Evolutionary conservation across 30 jellyfish, hydroid and myxozoan species (phyloP).

Genomic region (Aurelia aurita complex sp. Pacific): DNA sequence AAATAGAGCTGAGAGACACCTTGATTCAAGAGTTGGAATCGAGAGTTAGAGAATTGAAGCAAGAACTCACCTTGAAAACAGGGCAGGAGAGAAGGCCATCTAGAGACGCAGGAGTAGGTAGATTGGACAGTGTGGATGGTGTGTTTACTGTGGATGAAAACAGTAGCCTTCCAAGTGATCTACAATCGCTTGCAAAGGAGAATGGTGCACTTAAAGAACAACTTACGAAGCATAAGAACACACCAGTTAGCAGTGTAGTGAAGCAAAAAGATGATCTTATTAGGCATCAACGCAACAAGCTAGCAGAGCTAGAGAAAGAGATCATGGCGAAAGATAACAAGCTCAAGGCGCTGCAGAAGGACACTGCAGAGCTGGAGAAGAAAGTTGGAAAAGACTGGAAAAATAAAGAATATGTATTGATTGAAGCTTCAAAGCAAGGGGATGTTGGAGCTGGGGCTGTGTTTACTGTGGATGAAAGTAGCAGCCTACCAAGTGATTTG

Average conservation of each 20-base stretch:
- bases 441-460: slow-evolving; percentile 1
- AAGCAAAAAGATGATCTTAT: slow-evolving; percentile 16
- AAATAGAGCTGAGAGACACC: slow-evolving; percentile 30
- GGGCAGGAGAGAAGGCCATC: slow-evolving; percentile 24
- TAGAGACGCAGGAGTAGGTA: too few species aligned
- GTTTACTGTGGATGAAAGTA: slow-evolving; percentile 5
- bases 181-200: slow-evolving; percentile 19
- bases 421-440: slow-evolving; percentile 13
- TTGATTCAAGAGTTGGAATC: slow-evolving; percentile 70
- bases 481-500: slow-evolving; percentile 12
- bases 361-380: slow-evolving; percentile 15
- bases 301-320: slow-evolving; percentile 19
- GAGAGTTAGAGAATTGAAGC: slow-evolving; percentile 47
- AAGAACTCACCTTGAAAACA: slow-evolving; percentile 22
- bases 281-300: slow-evolving; percentile 12
- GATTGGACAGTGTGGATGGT: not conserved
- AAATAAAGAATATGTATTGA: slow-evolving; percentile 17
- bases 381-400: slow-evolving; percentile 23
- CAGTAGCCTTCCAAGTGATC: slow-evolving; percentile 1
- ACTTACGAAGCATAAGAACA: slow-evolving; percentile 28
- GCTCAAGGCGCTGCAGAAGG: slow-evolving; percentile 7
- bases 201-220: slow-evolving; percentile 4
- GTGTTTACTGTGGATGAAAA: slow-evolving; percentile 2
- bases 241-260: slow-evolving; percentile 29
- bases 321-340: slow-evolving; percentile 4